Percentiles rank a stretch among this genome's conserved stretches.
Evolutionary conservation across 2,113 vertebrate genomes (phyloP).

Genomic region (Myrmecobius fasciatus): DNA sequence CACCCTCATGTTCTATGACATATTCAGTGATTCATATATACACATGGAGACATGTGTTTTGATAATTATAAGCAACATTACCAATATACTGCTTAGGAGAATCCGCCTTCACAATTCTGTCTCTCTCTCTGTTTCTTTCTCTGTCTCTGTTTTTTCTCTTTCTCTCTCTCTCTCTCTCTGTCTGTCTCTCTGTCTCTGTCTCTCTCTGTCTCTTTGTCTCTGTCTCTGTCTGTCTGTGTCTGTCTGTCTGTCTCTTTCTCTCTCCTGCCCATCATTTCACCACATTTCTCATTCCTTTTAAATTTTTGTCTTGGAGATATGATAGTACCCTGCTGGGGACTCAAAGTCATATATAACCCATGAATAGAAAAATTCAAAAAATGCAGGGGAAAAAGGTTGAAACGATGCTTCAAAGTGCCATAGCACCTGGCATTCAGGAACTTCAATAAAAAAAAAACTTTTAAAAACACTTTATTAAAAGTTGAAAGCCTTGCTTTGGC

Average conservation of each 20-base stretch:
- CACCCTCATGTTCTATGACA: not conserved
- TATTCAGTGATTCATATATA: not conserved
- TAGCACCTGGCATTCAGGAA: not conserved
- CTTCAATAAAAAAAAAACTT: not conserved
- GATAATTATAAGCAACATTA: not conserved
- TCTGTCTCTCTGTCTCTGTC: no score
- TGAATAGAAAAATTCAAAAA: not conserved
- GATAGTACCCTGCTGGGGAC: not conserved
- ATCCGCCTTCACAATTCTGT: not conserved
- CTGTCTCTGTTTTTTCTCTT: no score
- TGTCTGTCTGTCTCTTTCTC: no score
- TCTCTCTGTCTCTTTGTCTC: no score
- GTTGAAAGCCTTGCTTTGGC: not conserved
- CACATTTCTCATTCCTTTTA: not conserved
- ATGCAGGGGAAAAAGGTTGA: not conserved
- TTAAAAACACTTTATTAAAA: not conserved
- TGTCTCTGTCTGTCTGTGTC: no score
- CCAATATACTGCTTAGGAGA: not conserved
- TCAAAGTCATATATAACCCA: not conserved
- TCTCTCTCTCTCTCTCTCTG: not conserved
- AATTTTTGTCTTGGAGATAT: not conserved
- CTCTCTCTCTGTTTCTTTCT: not conserved
- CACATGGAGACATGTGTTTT: not conserved
- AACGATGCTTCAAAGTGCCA: not conserved
- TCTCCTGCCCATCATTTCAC: no score